Evolutionary conservation across 1,140 invertebrate species (phyloP).

Genomic region (Ips nitidus): DNA sequence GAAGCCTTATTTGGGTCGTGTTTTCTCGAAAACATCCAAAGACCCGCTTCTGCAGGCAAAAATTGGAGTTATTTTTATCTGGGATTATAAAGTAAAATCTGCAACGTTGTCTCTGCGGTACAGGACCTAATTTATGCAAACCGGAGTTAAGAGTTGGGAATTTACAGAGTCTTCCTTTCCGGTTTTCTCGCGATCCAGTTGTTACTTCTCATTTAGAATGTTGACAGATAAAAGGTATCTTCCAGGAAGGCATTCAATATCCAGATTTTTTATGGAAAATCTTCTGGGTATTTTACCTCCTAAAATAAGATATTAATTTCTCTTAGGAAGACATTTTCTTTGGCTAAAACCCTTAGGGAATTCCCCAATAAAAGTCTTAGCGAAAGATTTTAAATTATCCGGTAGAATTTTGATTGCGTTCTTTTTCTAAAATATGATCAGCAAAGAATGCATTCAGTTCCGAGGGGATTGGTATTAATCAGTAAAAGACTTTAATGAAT

Average conservation of each 20-base stretch:
- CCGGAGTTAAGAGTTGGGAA: slow-evolving; percentile 9
- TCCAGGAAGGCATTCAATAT: too few species aligned
- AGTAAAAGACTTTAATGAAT: slow-evolving; percentile 21
- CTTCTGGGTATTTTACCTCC: not conserved
- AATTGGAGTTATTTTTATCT: not conserved
- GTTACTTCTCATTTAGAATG: slow-evolving; percentile 9
- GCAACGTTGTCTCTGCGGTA: too few species aligned
- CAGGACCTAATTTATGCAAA: slow-evolving; percentile 4
- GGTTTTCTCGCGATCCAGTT: not conserved
- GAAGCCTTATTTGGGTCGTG: not conserved
- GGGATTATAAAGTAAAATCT: too few species aligned
- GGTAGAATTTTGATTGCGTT: slow-evolving; percentile 16
- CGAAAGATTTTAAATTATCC: slow-evolving; percentile 18
- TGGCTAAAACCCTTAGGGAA: slow-evolving; percentile 4
- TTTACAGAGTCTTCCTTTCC: slow-evolving; percentile 12
- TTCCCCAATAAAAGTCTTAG: slow-evolving; percentile 14
- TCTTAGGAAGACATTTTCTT: slow-evolving; percentile 10
- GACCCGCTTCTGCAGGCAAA: not conserved
- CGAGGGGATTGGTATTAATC: slow-evolving; percentile 8
- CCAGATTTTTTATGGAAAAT: not conserved
- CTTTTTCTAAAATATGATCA: slow-evolving; percentile 19
- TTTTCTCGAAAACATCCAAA: not conserved
- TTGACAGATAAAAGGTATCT: too few species aligned
- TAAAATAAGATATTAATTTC: slow-evolving; percentile 12
- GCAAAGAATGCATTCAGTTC: slow-evolving; percentile 11